Evolutionary conservation across 2,113 vertebrate species (phyloP), one percentile per base, ranked within the genome.

Genomic region (Hyla sarda): DNA sequence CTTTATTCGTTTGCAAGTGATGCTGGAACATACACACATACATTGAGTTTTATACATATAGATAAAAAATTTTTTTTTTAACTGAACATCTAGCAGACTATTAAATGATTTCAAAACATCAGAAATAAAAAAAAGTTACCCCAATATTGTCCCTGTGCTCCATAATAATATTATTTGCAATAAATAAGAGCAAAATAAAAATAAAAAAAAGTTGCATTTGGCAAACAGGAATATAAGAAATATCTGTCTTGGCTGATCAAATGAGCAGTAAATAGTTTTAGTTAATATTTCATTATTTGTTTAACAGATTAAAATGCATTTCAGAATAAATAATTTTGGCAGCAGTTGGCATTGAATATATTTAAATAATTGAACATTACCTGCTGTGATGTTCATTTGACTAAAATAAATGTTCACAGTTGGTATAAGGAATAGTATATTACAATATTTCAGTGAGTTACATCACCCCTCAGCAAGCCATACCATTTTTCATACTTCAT

Each of bases 401-500:
- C 34, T 71, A 71, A 71, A 71, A 71, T 71, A 71, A 37, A 71
- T 71, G 67, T 41, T 71, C 67, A 71, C 67, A 71, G 67, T 71
- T 71, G 67, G 67, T 71, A 41, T 41, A 41, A 71, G 10, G 34
- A 71, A 37, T 41, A 41, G 17, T 41, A 11, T 71, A 67, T 67
- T 67, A 17, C 30, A 67, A 67, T 67, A 71, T 41, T 71, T 71
- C 34, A 71, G 6, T 69, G 9, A 34, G 67, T 71, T 71, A 37
- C 67, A 71, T 71, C 67, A 71, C 32, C 67, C 67, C 34, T 71
- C 67, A 71, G 67, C 32, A 71, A 41, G 67, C 34, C 19, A 41
- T 41, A 71, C 19, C 67, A 71, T 71, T 71, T 71, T 71, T 71
- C 67, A 71, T 41, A 71, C 67, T 23, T 71, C 34, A 71, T 41